phyloP scores from a whole-genome alignment of 2,113 vertebrate species.

The Phrynocephalus versicolor region DNA sequence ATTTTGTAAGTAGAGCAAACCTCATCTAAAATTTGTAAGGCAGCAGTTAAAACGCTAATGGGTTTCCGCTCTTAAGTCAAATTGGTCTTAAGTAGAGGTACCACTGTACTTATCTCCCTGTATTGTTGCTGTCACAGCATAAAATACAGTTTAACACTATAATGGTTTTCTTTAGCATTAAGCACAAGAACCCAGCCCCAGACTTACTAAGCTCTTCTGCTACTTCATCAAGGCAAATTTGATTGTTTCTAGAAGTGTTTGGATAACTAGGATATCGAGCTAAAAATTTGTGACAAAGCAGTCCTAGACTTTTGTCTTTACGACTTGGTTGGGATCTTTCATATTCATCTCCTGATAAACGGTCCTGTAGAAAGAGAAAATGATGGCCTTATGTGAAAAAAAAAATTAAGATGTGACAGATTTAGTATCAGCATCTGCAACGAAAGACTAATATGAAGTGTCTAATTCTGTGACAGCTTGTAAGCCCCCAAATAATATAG shows the following conservation, averaged over 20 bases:
- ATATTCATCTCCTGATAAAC: slow-evolving; percentile 84
- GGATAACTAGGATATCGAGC: slow-evolving; percentile 90
- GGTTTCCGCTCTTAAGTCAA: no score
- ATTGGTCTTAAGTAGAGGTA: no score
- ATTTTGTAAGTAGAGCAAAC: no score
- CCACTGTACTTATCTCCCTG: no score
- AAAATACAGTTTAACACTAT: neutral
- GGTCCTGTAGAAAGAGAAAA: slow-evolving; percentile 76
- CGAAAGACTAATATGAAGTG: neutral
- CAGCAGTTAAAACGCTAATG: no score
- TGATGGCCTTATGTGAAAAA: neutral
- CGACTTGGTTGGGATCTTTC: slow-evolving; percentile 89
- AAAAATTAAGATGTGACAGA: slow-evolving; percentile 27
- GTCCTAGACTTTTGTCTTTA: slow-evolving; percentile 95
- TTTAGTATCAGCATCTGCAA: neutral
- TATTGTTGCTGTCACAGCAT: no score
- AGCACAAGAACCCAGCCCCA: neutral
- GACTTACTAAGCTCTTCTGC: slow-evolving; percentile 90
- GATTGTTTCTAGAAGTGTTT: slow-evolving; percentile 79
- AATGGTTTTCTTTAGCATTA: neutral
- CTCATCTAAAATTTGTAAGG: no score
- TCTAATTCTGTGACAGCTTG: slow-evolving; percentile 19
- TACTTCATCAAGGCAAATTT: slow-evolving; percentile 94
- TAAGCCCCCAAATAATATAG: neutral
- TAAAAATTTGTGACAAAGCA: slow-evolving; percentile 93